Evolutionary conservation across 92 coral and sea anemone genomes (phyloP), one percentile per base, ranked within the genome.

Genomic region (Blastomussa wellsi): DNA sequence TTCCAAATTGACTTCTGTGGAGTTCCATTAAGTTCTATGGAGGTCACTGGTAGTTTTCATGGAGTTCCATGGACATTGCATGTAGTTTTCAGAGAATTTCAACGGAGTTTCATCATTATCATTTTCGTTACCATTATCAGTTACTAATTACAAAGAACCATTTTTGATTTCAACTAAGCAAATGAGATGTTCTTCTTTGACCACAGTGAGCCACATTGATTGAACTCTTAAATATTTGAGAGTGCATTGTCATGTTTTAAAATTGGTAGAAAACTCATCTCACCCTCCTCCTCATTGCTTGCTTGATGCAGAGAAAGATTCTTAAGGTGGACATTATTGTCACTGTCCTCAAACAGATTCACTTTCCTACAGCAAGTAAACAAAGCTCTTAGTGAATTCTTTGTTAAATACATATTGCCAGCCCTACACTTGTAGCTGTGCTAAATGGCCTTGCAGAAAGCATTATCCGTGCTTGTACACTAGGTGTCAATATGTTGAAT

Each of bases 231-330:
- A 10, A 57, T 1, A 57, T 24, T 57, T 57, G 65, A 29, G 11
- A 1, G 7, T 57, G 65, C 10, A 1, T 0, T 57, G 2, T 7
- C 24, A 55, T 57, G 65, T 57, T 16, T 57, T 24, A 9, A 22
- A 10, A 57, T 57, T 57, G 9, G 1, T 22, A 22, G 26, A 57
- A 57, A 57, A 57, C 26, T 0, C 29, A 22, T 81, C 83, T 72
- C 31, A 92, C 98, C 98, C 78, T 96, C 99, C 72, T 96, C 99
- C 78, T 96, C 99, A 76, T 92, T 96, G 72, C 87, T 96, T 22
- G 99, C 95, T 81, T 88, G 96, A 60, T 96, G 99, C 52, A 96
- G 67, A 3, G 99, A 96, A 24, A 96, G 95, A 62, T 96, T 96
- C 86, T 96, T 96, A 3, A 96, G 90, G 75, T 92, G 95, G 65